Percentiles rank a stretch among this genome's conserved stretches.
phyloP scores from a whole-genome alignment of 30 jellyfish, hydroid and myxozoan species.

The Rhopilema esculentum region DNA sequence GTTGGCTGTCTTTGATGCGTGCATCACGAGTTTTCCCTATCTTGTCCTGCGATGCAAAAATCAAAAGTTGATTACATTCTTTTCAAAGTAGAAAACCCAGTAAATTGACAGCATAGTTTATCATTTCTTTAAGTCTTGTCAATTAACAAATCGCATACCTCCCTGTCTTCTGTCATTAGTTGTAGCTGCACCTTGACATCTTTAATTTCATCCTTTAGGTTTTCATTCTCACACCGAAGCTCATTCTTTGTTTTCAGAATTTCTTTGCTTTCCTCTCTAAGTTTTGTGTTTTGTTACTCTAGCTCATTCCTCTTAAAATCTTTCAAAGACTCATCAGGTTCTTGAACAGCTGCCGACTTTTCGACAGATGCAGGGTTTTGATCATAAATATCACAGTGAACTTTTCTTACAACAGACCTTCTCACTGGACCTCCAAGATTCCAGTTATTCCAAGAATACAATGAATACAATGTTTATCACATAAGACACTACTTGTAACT shows the following conservation, averaged over 20 bases:
- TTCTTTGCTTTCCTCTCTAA: neutral
- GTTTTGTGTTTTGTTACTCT: neutral
- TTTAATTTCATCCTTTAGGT: neutral
- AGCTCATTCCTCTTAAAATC: neutral
- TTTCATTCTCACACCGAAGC: neutral
- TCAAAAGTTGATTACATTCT: neutral
- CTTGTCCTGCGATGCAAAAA: neutral
- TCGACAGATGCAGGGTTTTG: neutral
- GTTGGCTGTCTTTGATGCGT: neutral
- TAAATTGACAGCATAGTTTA: neutral
- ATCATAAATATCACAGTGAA: neutral
- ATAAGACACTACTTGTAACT: neutral
- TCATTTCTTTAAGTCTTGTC: neutral
- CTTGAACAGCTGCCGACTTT: too few relatives aligned
- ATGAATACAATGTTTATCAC: neutral
- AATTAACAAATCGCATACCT: neutral
- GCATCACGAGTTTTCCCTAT: neutral
- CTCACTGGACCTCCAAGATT: neutral
- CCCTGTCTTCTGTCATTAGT: neutral
- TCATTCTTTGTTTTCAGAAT: neutral
- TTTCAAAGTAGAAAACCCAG: neutral
- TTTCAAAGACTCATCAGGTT: neutral
- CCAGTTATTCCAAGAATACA: neutral
- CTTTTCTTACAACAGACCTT: too few relatives aligned
- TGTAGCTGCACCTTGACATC: neutral